Evolutionary conservation across 2,113 vertebrate genomes (phyloP).

Genomic region (Perca flavescens): DNA sequence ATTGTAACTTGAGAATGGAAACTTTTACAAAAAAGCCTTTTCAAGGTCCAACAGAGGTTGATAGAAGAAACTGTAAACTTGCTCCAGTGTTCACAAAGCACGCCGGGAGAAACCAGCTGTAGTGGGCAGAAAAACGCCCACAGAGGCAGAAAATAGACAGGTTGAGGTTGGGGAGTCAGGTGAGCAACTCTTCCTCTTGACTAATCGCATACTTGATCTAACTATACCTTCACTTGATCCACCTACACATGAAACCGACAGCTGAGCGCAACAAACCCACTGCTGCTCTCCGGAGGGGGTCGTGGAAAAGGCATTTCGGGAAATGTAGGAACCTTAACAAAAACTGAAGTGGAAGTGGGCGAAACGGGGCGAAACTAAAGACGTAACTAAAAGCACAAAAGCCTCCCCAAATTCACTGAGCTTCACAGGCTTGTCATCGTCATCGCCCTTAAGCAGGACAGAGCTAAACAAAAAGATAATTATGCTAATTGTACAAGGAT

Average conservation of each 20-base stretch:
- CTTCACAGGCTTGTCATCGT: background rate
- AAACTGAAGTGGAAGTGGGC: background rate
- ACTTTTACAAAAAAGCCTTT: background rate
- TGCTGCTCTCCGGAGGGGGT: background rate
- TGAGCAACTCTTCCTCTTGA: constrained; percentile 70
- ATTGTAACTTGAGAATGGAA: background rate
- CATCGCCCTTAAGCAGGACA: background rate
- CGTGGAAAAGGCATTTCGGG: constrained; percentile 18
- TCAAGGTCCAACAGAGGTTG: background rate
- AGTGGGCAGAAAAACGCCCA: constrained; percentile 71
- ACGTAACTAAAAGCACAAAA: background rate
- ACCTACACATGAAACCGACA: constrained; percentile 37
- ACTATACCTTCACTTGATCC: constrained; percentile 38
- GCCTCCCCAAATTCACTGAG: background rate
- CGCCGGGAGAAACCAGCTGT: constrained; percentile 13
- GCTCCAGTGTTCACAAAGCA: constrained; percentile 11
- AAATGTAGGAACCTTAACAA: constrained; percentile 24
- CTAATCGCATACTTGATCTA: constrained; percentile 63
- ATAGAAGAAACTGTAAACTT: background rate
- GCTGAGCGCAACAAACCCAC: constrained; percentile 20
- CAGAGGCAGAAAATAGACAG: constrained; percentile 61
- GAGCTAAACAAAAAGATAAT: no score
- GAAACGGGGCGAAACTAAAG: background rate
- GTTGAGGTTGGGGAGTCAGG: constrained; percentile 67
- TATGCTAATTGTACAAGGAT: constrained; percentile 34